Evolutionary conservation across 2,888 invertebrate genomes (phyloP).

Genomic region (Mycogona germanica): DNA sequence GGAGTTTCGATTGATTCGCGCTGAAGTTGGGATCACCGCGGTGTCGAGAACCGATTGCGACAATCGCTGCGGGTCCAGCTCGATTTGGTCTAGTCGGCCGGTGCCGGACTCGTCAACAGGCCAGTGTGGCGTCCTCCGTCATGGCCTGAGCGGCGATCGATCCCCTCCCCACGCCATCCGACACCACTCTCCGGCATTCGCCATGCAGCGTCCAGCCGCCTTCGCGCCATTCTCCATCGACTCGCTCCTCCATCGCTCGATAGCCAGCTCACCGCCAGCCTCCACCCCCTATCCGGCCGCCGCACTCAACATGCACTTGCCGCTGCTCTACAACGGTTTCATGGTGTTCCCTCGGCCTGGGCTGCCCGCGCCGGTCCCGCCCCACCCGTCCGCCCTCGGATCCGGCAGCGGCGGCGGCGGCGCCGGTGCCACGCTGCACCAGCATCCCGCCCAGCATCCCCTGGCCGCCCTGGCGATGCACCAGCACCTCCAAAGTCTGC

Average conservation of each 20-base stretch:
- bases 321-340: conserved; percentile 20
- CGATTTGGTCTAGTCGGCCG: no score
- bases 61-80: no score
- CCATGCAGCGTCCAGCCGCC: conserved; percentile 17
- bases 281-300: conserved; percentile 7
- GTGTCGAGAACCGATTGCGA: no score
- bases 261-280: conserved; percentile 11
- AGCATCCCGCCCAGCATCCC: conserved; percentile 1
- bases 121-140: no score
- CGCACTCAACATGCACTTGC: conserved; percentile 14
- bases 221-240: conserved; percentile 18
- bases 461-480: conserved; percentile 11
- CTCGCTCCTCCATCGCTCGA: no score
- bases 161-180: no score
- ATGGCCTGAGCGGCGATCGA: no score
- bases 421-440: neutral
- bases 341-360: conserved; percentile 19
- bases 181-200: neutral
- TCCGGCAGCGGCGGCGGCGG: conserved; percentile 2
- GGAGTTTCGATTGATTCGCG: no score
- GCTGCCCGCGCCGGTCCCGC: neutral
- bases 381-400: neutral
- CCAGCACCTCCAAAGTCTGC: conserved; percentile 11
- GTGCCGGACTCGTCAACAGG: no score
- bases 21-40: no score